phyloP scores from a whole-genome alignment of 1,140 invertebrate genomes.

The Liolophura sinensis region DNA sequence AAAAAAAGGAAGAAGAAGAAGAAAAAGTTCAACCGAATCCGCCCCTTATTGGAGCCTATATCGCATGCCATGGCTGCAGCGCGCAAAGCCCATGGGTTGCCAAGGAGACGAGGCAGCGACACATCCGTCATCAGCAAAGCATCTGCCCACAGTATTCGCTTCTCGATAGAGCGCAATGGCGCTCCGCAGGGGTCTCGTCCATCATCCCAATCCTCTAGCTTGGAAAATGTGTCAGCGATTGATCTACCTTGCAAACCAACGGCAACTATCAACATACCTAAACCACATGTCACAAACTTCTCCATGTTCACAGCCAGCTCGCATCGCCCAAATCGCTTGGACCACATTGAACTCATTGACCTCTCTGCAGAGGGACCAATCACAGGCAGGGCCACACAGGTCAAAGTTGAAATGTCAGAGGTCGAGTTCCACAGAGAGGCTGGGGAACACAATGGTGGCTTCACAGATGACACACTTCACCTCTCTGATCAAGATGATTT shows the following conservation, averaged over 20 bases:
- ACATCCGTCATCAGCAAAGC: slow-evolving; percentile 31
- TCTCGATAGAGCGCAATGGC: slow-evolving; percentile 25
- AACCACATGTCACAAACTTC: slow-evolving; percentile 21
- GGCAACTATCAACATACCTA: slow-evolving; percentile 4
- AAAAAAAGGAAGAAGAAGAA: slow-evolving; percentile 21
- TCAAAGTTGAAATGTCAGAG: too few relatives aligned
- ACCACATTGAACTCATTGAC: too few relatives aligned
- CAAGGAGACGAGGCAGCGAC: slow-evolving; percentile 25
- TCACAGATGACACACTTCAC: too few relatives aligned
- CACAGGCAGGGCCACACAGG: too few relatives aligned
- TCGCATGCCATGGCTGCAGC: slow-evolving; percentile 16
- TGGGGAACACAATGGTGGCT: too few relatives aligned
- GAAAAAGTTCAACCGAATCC: slow-evolving; percentile 26
- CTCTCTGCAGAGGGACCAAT: too few relatives aligned
- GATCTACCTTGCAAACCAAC: slow-evolving; percentile 6
- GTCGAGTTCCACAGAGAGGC: too few relatives aligned
- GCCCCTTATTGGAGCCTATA: slow-evolving; percentile 28
- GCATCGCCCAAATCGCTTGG: slow-evolving; percentile 1
- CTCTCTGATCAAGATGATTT: too few relatives aligned
- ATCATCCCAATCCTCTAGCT: slow-evolving; percentile 18
- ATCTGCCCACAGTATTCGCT: slow-evolving; percentile 31
- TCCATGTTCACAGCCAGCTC: slow-evolving; percentile 28
- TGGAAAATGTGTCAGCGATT: slow-evolving; percentile 12
- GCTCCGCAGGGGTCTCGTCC: slow-evolving; percentile 6
- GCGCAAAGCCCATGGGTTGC: background rate